These are phyloP conservation scores for Megaceryle alcyon DNA, from an alignment of 2,797 vertebrate genomes.

Conservation along the genomic window DNA sequence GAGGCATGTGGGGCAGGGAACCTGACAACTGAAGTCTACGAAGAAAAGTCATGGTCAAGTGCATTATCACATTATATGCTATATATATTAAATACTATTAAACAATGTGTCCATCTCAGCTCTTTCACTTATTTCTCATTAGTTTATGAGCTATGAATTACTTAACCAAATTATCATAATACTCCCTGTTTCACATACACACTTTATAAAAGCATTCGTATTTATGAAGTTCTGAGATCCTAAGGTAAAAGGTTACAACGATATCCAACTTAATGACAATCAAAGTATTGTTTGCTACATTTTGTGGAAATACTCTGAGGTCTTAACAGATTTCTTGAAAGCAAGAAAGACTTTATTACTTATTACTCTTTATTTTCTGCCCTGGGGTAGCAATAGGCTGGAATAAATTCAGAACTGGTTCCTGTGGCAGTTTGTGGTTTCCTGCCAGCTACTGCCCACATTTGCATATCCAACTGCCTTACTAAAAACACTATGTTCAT, in stretches of 20 bases:
- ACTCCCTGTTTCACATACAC: not conserved
- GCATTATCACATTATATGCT: too few species aligned
- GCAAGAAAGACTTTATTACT: not conserved
- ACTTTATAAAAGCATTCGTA: not conserved
- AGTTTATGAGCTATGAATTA: not conserved
- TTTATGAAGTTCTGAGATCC: not conserved
- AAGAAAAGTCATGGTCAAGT: too few species aligned
- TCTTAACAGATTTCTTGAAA: not conserved
- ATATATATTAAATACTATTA: not conserved
- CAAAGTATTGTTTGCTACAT: not conserved
- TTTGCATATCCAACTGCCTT: not conserved
- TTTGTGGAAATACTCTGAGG: not conserved
- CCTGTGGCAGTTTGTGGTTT: not conserved
- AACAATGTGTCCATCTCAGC: not conserved
- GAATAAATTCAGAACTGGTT: not conserved
- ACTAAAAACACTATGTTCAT: not conserved
- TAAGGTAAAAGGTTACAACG: not conserved
- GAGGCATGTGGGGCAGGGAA: too few species aligned
- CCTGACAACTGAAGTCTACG: too few species aligned
- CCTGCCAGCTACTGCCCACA: not conserved
- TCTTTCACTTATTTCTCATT: not conserved
- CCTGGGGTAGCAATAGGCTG: not conserved
- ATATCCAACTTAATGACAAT: not conserved
- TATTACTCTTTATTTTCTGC: slow-evolving; percentile 1
- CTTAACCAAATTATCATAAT: not conserved